Conservation (phyloP, 2,797 vertebrate species). For the Dryobates pubescens region DNA sequence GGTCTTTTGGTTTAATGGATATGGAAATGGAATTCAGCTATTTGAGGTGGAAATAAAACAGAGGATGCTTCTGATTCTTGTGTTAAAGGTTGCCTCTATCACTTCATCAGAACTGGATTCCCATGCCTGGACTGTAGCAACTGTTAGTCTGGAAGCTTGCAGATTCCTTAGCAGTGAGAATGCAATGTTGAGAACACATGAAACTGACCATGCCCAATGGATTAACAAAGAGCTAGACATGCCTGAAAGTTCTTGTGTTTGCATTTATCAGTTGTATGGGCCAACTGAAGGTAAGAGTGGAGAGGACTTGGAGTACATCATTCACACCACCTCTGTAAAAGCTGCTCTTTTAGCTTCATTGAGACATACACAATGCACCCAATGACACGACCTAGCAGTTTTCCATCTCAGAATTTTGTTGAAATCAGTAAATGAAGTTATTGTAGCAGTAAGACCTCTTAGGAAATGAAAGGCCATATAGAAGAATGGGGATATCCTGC, state of each 20-base stretch:
- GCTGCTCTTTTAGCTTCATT: fast-evolving
- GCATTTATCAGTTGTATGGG: neutral
- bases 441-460: neutral
- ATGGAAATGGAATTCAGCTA: neutral
- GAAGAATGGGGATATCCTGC: neutral
- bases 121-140: fast-evolving
- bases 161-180: neutral
- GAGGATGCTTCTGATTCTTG: neutral
- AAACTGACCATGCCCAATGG: neutral
- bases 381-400: neutral
- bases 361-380: neutral
- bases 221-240: neutral
- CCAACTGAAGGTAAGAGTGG: neutral
- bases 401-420: neutral
- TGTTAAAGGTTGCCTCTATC: neutral
- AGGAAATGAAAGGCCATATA: neutral
- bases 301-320: neutral
- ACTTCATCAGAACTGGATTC: fast-evolving
- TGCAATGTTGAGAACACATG: neutral
- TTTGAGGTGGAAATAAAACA: neutral
- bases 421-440: neutral
- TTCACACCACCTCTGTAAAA: neutral
- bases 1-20: neutral
- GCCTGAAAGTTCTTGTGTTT: neutral
- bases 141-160: neutral